Evolutionary conservation across 2,113 vertebrate species (phyloP).

Genomic region (Tetrao urogallus): DNA sequence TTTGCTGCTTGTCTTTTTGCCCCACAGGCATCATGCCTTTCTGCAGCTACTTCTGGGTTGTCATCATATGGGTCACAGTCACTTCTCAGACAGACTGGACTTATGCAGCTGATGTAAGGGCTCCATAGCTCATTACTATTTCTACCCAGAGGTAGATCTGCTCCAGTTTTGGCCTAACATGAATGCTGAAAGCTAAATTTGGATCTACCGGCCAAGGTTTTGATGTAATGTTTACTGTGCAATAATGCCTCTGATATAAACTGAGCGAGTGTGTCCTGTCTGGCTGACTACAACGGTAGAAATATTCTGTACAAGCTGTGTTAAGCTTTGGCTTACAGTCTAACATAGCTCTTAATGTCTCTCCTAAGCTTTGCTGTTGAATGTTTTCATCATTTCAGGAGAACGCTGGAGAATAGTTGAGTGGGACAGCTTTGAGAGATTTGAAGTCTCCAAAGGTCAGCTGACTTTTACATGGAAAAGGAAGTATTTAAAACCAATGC

Average conservation of each 20-base stretch:
- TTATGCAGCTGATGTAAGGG: background rate
- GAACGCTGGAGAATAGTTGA: constrained; percentile 20
- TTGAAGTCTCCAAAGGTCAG: background rate
- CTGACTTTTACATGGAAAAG: constrained; percentile 19
- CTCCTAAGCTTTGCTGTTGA: background rate
- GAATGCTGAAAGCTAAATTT: background rate
- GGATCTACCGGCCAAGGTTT: background rate
- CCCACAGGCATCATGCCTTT: background rate
- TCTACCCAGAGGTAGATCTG: background rate
- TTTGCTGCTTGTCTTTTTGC: background rate
- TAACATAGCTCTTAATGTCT: background rate
- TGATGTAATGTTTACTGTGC: background rate
- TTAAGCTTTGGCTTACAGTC: background rate
- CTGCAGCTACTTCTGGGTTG: background rate
- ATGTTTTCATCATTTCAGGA: constrained; percentile 12
- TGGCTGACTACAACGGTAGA: background rate
- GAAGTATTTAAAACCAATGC: constrained; percentile 31
- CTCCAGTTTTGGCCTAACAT: background rate
- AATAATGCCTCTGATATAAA: background rate
- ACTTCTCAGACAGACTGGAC: background rate
- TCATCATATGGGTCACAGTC: background rate
- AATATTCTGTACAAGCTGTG: background rate
- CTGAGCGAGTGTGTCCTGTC: background rate
- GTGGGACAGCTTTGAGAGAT: constrained; percentile 6
- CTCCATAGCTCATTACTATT: background rate